Evolutionary conservation across 2,113 vertebrate genomes (phyloP).

Genomic region (Plestiodon gilberti): DNA sequence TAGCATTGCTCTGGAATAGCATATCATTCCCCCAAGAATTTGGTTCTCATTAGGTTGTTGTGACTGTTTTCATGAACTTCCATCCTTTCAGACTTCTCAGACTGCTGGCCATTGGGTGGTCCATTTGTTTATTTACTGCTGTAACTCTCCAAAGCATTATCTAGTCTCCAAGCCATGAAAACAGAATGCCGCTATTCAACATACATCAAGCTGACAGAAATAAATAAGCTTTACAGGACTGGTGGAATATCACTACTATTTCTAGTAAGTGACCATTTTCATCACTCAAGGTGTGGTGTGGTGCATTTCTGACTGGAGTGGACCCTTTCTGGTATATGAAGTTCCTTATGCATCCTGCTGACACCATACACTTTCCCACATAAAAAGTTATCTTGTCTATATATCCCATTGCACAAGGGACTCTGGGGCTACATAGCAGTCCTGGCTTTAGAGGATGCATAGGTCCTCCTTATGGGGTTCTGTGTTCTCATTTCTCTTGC

Average conservation of each 20-base stretch:
- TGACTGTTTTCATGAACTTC: too few relatives aligned
- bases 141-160: not conserved
- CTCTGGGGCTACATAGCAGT: not conserved
- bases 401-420: not conserved
- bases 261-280: not conserved
- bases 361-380: not conserved
- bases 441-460: not conserved
- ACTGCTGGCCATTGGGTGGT: too few relatives aligned
- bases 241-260: not conserved
- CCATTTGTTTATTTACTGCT: not conserved
- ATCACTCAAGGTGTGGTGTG: not conserved
- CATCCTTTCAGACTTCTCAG: too few relatives aligned
- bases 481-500: too few relatives aligned
- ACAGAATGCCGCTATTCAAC: not conserved
- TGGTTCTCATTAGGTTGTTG: too few relatives aligned
- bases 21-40: too few relatives aligned
- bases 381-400: not conserved
- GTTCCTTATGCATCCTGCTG: not conserved
- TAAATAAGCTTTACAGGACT: not conserved
- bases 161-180: not conserved
- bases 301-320: not conserved
- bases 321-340: not conserved
- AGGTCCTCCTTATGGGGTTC: not conserved
- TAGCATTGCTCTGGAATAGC: too few relatives aligned
- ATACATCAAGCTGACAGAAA: not conserved